Evolutionary conservation across 2,888 invertebrate genomes (phyloP), one percentile per base, ranked within the genome.

Genomic region (Parnassius smintheus): DNA sequence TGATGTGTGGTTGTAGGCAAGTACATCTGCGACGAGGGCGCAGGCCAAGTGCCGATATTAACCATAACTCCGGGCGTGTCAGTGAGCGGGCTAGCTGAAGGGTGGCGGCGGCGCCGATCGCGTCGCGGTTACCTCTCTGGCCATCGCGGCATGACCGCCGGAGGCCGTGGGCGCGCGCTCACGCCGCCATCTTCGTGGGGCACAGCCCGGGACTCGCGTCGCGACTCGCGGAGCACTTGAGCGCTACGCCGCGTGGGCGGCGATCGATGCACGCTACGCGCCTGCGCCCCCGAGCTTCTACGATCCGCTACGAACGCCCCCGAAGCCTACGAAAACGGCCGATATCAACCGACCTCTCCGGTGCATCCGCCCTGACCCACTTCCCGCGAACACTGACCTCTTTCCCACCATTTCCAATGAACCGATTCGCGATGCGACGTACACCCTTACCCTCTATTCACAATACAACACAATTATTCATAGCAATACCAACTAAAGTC

Each of bases 71-170:
- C 81, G 82, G 82, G 83, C 81, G 85, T 80, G 85, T 78, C 81
- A 74, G 77, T 71, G 73, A 74, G 75, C 75, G 77, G 81, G 83
- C 83, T 83, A 82, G 80, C 83, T 82, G 85, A 80, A 74, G 77
- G 75, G 73, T 71, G 77, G 74, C 72, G 76, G 75, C 74, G 82
- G 77, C 82, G 83, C 83, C 83, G 82, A 81, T 76, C 84, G 81
- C 78, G 73, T 68, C 73, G 70, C 73, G 81, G 83, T 88, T 93
- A 94, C 94, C 94, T 94, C 94, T 94, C 94, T 94, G 93, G 94
- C 94, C 94, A 94, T 94, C 93, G 94, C 94, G 94, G 94, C 94
- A 94, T 94, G 92, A 92, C 88, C 88, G 90, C 90, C 91, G 93
- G 92, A 91, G 92, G 92, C 91, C 91, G 93, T 92, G 92, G 87